Conservation (phyloP, 1,140 invertebrate genomes). For the Spodoptera litura region DNA sequence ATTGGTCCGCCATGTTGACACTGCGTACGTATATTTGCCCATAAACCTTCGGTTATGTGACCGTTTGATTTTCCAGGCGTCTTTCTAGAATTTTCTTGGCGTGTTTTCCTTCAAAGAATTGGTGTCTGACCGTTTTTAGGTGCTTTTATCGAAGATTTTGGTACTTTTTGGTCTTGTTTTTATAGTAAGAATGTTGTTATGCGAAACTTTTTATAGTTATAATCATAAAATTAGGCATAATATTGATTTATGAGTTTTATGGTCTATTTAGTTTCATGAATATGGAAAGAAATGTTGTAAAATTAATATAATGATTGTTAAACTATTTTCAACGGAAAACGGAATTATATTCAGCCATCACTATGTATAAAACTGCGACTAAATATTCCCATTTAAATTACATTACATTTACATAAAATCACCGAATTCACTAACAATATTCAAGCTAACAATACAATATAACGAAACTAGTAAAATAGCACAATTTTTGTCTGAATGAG, state of each 20-base stretch:
- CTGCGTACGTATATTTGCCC: conserved; percentile 26
- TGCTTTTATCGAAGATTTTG: background rate
- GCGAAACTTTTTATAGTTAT: too few relatives aligned
- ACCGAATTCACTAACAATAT: background rate
- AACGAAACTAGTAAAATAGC: conserved; percentile 6
- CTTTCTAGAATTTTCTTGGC: background rate
- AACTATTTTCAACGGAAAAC: too few relatives aligned
- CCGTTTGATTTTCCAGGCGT: conserved; percentile 21
- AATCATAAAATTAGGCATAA: too few relatives aligned
- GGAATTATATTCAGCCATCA: too few relatives aligned
- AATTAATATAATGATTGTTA: too few relatives aligned
- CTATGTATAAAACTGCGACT: too few relatives aligned
- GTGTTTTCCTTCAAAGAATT: background rate
- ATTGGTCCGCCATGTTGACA: conserved; percentile 17
- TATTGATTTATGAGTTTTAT: background rate
- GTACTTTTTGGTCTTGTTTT: background rate
- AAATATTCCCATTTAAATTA: too few relatives aligned
- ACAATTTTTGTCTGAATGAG: conserved; percentile 14
- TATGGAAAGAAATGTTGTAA: too few relatives aligned
- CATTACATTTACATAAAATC: background rate
- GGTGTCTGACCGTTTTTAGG: background rate
- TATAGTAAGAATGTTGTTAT: too few relatives aligned
- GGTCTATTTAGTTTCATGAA: background rate
- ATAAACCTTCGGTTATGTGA: conserved; percentile 6
- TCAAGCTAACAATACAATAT: background rate